These are phyloP conservation scores for Miichthys miiuy DNA, from an alignment of 2,797 vertebrate genomes.

Conservation along the genomic window DNA sequence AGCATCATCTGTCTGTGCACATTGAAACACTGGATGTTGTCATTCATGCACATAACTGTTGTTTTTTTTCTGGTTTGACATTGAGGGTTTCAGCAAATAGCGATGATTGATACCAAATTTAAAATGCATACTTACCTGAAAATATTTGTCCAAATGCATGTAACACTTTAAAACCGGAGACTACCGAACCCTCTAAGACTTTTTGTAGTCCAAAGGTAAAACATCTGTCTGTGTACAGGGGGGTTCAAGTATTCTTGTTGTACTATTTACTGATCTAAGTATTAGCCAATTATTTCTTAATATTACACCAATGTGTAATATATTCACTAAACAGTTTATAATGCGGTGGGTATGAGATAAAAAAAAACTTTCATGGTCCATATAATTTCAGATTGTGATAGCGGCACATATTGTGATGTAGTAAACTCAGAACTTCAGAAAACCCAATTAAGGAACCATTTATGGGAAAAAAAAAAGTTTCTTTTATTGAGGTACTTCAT, in stretches of 20 bases:
- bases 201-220: not conserved
- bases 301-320: not conserved
- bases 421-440: not conserved
- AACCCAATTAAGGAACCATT: not conserved
- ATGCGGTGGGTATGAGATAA: too few species aligned
- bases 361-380: not conserved
- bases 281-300: not conserved
- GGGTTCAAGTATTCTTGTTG: not conserved
- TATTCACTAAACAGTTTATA: not conserved
- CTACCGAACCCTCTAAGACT: not conserved
- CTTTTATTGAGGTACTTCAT: not conserved
- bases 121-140: not conserved
- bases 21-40: slow-evolving; percentile 3
- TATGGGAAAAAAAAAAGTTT: too few species aligned
- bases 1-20: not conserved
- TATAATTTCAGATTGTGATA: not conserved
- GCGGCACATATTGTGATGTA: not conserved
- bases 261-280: not conserved
- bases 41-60: not conserved
- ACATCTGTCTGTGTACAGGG: not conserved
- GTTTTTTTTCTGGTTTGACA: not conserved
- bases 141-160: not conserved
- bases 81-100: not conserved
- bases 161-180: not conserved
- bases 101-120: not conserved